Percentiles rank a stretch among this genome's conserved stretches.
Conservation (phyloP, 2,797 vertebrate species). For the Tragelaphus eurycerus region DNA sequence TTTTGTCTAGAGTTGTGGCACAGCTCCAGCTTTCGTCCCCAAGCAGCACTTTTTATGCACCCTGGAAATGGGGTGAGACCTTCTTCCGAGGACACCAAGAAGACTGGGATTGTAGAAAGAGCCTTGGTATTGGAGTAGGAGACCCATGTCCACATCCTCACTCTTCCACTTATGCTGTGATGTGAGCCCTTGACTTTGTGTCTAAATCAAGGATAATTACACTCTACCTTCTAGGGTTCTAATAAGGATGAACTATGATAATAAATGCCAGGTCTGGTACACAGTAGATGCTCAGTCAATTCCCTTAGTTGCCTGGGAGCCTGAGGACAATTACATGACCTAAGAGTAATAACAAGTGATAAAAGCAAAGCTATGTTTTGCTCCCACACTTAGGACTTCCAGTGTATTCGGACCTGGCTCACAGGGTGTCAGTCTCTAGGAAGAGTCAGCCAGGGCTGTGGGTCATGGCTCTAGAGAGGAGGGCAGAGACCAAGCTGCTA, state of each 20-base stretch:
- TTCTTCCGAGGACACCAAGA: neutral
- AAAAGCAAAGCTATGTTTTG: too few relatives aligned
- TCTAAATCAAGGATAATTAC: neutral
- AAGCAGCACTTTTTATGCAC: neutral
- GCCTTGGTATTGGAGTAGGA: neutral
- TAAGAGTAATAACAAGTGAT: neutral
- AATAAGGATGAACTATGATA: neutral
- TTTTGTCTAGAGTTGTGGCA: neutral
- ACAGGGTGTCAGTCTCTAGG: neutral
- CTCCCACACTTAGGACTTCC: neutral
- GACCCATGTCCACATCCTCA: neutral
- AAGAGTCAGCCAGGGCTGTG: neutral
- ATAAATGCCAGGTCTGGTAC: neutral
- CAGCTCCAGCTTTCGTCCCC: neutral
- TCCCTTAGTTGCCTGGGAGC: too few relatives aligned
- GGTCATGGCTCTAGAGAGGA: neutral
- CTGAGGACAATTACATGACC: neutral
- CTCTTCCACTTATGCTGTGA: neutral
- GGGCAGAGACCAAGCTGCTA: neutral
- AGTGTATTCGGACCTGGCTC: neutral
- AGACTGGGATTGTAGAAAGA: neutral
- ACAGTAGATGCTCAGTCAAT: neutral
- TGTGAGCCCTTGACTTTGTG: neutral
- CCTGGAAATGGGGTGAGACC: neutral
- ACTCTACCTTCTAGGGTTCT: neutral